A percentile compares a stretch with the other conserved stretches of the same genome.
Evolutionary conservation across 2,888 invertebrate genomes (phyloP).

Genomic region (Xestia c-nigrum): DNA sequence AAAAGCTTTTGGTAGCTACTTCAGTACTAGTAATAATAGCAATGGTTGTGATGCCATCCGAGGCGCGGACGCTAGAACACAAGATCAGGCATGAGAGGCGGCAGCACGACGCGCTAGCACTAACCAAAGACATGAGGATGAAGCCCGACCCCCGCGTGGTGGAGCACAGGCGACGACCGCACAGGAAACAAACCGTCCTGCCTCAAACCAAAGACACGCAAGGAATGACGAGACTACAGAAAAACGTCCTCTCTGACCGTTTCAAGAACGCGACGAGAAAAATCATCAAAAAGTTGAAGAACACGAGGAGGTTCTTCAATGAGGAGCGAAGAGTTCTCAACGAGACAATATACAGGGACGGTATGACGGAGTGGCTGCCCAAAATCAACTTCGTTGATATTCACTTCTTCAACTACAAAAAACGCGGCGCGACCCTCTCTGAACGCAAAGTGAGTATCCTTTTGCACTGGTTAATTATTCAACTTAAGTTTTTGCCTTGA

Average conservation of each 20-base stretch:
- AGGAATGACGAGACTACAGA: conserved; percentile 71
- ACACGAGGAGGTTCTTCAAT: conserved; percentile 81
- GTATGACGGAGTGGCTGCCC: conserved; percentile 86
- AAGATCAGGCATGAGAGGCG: conserved; percentile 81
- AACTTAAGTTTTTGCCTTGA: conserved; percentile 44
- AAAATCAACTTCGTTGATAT: conserved; percentile 86
- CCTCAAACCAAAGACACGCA: conserved; percentile 79
- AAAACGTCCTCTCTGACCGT: conserved; percentile 74
- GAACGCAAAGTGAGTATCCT: conserved; percentile 82
- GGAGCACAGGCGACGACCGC: conserved; percentile 71
- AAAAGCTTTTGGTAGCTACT: conserved; percentile 89
- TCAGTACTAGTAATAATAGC: conserved; percentile 84
- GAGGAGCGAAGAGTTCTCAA: conserved; percentile 79
- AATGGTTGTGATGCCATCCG: conserved; percentile 84
- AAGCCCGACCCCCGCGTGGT: conserved; percentile 63
- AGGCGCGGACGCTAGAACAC: conserved; percentile 80
- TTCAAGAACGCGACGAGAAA: conserved; percentile 81
- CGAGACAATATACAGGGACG: conserved; percentile 78
- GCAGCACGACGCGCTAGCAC: conserved; percentile 72
- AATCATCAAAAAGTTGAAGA: conserved; percentile 82
- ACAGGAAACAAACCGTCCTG: conserved; percentile 71
- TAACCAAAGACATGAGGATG: conserved; percentile 75
- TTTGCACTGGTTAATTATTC: conserved; percentile 52
- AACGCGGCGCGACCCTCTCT: conserved; percentile 75
- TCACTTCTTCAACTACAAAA: conserved; percentile 81